A percentile compares a stretch with the other conserved stretches of the same genome.
These are phyloP conservation scores for Baronia brevicornis DNA, from an alignment of 2,888 invertebrate genomes.

Conservation along the genomic window DNA sequence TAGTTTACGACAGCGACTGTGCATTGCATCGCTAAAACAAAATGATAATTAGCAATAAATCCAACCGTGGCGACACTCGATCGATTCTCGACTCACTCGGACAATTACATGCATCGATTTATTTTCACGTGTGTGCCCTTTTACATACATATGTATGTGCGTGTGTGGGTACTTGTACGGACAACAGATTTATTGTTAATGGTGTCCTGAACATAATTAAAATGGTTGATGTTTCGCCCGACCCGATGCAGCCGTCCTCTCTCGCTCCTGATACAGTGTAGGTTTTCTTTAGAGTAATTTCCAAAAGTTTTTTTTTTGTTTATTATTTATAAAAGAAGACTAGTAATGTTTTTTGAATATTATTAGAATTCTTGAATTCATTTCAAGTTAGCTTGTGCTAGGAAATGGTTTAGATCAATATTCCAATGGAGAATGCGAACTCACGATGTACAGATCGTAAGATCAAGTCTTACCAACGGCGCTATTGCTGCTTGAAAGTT, in stretches of 20 bases:
- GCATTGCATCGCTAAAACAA: constrained; percentile 48
- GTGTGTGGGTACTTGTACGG: constrained; percentile 34
- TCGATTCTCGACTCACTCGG: constrained; percentile 38
- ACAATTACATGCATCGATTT: constrained; percentile 44
- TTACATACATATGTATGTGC: constrained; percentile 18
- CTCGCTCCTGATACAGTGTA: constrained; percentile 34
- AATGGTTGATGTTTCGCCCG: constrained; percentile 72
- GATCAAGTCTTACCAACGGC: too few species aligned
- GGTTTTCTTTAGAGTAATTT: background rate
- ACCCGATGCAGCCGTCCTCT: constrained; percentile 52
- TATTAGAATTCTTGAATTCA: too few species aligned
- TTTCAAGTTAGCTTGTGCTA: too few species aligned
- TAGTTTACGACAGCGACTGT: constrained; percentile 47
- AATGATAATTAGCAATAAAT: constrained; percentile 68
- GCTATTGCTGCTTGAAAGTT: too few species aligned
- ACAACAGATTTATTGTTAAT: constrained; percentile 74
- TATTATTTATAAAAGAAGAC: too few species aligned
- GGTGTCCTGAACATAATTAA: constrained; percentile 74
- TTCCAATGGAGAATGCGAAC: too few species aligned
- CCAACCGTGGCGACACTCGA: constrained; percentile 48
- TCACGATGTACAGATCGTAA: too few species aligned
- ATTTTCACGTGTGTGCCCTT: constrained; percentile 19
- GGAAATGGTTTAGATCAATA: too few species aligned
- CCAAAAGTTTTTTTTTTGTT: background rate
- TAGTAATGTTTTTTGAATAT: too few species aligned